Conservation (phyloP, 2,888 invertebrate species). For the Cephus sareptanus region DNA sequence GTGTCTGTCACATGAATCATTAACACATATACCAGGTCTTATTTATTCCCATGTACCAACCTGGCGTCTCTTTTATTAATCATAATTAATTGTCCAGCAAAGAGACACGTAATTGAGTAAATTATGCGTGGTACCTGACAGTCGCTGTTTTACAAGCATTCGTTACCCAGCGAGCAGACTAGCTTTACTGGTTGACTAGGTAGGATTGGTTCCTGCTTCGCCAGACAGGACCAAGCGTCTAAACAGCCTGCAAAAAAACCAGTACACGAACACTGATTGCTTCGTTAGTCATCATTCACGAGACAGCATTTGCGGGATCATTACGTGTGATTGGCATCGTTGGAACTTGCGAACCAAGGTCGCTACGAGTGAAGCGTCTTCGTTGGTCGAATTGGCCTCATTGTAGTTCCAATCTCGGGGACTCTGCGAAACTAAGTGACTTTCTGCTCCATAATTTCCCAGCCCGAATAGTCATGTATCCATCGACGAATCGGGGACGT, state of each 20-base stretch:
- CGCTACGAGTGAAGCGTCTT: not conserved
- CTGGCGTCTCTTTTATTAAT: conserved; percentile 37
- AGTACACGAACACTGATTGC: conserved; percentile 28
- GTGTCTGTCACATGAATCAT: not conserved
- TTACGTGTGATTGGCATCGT: conserved; percentile 13
- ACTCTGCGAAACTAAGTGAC: not conserved
- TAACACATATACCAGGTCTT: not conserved
- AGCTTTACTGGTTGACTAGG: not conserved
- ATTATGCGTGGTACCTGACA: conserved; percentile 19
- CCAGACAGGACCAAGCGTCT: not conserved
- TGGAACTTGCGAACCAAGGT: not conserved
- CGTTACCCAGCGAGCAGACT: conserved; percentile 35
- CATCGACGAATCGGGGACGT: not conserved
- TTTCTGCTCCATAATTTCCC: not conserved
- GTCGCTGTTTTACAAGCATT: conserved; percentile 31
- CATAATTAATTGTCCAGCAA: conserved; percentile 45
- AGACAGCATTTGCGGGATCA: conserved; percentile 5
- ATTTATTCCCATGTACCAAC: not conserved
- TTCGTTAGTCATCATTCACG: conserved; percentile 44
- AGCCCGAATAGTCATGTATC: not conserved
- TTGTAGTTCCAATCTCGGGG: not conserved
- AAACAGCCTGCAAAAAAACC: conserved; percentile 19
- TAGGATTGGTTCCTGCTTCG: not conserved
- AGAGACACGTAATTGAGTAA: conserved; percentile 39
- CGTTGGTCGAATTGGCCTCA: not conserved